phyloP scores from a whole-genome alignment of 2,797 vertebrate genomes.

The Streptopelia turtur region DNA sequence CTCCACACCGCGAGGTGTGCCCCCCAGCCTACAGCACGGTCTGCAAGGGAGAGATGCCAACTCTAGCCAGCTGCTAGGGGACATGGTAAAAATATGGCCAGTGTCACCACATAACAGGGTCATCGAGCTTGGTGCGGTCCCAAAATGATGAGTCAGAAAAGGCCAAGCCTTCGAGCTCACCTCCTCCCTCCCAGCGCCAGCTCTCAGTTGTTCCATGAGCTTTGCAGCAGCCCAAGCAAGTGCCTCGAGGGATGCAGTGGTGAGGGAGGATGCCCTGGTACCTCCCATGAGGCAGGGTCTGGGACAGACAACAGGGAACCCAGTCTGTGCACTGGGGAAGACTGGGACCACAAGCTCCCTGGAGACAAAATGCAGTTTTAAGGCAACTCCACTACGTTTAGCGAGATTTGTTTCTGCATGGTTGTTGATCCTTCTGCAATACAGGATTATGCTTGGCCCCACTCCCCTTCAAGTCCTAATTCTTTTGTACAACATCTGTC shows the following conservation, averaged over 20 bases:
- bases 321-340: fast-evolving
- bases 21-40: too few relatives aligned
- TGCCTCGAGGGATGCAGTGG: neutral
- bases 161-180: neutral
- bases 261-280: neutral
- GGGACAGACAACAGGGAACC: neutral
- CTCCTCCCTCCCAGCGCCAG: neutral
- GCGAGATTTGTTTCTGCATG: neutral
- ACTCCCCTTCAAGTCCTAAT: neutral
- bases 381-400: neutral
- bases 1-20: fast-evolving
- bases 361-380: neutral
- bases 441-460: neutral
- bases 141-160: neutral
- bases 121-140: neutral
- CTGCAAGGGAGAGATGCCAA: neutral
- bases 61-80: neutral
- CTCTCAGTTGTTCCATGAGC: constrained; percentile 23
- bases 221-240: neutral
- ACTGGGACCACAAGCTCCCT: neutral
- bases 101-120: fast-evolving
- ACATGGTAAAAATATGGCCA: fast-evolving
- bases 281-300: neutral
- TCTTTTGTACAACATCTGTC: neutral
- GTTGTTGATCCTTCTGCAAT: neutral